Percentiles rank a stretch among this genome's conserved stretches.
Conservation (phyloP, 2,888 invertebrate genomes). For the Rotaria macrura region DNA sequence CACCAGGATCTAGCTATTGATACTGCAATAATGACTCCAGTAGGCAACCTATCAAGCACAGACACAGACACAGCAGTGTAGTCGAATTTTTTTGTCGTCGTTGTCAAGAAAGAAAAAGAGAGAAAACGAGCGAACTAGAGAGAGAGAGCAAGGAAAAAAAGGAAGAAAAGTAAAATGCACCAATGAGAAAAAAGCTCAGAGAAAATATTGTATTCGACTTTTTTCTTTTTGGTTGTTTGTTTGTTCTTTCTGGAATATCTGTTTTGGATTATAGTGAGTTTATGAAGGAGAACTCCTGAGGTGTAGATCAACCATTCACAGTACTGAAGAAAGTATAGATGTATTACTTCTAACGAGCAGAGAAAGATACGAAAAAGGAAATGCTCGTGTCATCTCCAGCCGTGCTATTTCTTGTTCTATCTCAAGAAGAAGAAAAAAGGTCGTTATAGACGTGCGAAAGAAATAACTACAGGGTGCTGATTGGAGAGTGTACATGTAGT, state of each 20-base stretch:
- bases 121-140: background rate
- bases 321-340: background rate
- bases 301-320: background rate
- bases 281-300: background rate
- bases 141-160: background rate
- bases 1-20: constrained; percentile 15
- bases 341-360: background rate
- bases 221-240: background rate
- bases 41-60: constrained; percentile 15
- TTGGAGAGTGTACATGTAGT: background rate
- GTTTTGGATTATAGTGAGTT: background rate
- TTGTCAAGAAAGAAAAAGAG: background rate
- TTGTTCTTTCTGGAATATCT: background rate
- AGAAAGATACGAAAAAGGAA: constrained; percentile 8
- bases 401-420: background rate
- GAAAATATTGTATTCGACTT: background rate
- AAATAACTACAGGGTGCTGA: background rate
- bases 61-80: constrained; percentile 12
- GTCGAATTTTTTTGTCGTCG: background rate
- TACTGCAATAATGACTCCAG: constrained; percentile 15
- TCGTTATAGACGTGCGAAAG: background rate
- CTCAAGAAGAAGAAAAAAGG: background rate
- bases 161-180: background rate
- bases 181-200: background rate
- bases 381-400: background rate